phyloP scores from a whole-genome alignment of 1,140 invertebrate species.

The Oscheius sp. region DNA sequence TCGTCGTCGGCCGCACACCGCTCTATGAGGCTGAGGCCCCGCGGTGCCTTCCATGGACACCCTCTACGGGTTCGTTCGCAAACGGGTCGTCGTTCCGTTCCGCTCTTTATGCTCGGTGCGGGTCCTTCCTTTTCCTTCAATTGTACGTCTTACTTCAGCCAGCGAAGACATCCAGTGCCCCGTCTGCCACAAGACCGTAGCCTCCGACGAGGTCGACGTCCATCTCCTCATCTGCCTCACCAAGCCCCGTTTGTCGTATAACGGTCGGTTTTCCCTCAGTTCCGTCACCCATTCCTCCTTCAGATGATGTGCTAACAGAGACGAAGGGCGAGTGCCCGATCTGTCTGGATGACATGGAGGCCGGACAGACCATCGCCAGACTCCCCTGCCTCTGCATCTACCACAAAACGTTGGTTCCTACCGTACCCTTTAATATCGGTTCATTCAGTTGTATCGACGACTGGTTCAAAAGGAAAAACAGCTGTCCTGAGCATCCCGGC shows the following conservation, averaged over 20 bases:
- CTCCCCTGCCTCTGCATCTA: constrained; percentile 99
- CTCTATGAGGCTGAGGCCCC: neutral
- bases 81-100: constrained; percentile 25
- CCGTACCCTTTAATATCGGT: no score
- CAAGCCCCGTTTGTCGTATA: constrained; percentile 93
- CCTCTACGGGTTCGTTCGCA: neutral
- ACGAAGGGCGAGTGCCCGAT: constrained; percentile 97
- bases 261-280: constrained; percentile 71
- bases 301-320: constrained; percentile 92
- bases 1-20: neutral
- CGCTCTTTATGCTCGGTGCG: constrained; percentile 35
- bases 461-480: constrained; percentile 58
- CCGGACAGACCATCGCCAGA: constrained; percentile 89
- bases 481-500: constrained; percentile 58
- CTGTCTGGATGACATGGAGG: constrained; percentile 89
- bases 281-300: constrained; percentile 52
- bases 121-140: neutral
- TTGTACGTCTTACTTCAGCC: constrained; percentile 62
- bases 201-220: constrained; percentile 95
- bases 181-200: constrained; percentile 93
- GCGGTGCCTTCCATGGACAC: neutral
- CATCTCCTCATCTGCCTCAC: constrained; percentile 98
- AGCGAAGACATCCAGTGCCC: constrained; percentile 88
- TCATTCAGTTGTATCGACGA: constrained; percentile 60
- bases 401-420: no score